A percentile compares a stretch with the other conserved stretches of the same genome.
Conservation (phyloP, 2,888 invertebrate species). For the Rotaria sp. region DNA sequence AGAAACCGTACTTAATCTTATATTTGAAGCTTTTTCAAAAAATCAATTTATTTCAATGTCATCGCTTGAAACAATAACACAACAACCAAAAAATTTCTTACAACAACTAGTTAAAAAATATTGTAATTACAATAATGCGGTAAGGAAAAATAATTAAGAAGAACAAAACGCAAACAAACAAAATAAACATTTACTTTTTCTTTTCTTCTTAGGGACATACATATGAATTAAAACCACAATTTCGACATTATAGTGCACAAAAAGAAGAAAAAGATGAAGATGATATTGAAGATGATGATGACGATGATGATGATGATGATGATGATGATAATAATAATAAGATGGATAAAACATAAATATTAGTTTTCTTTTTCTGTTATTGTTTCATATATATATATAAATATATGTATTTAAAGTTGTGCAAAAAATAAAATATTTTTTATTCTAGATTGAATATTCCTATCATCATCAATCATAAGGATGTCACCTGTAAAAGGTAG, state of each 20-base stretch:
- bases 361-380: neutral
- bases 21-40: neutral
- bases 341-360: neutral
- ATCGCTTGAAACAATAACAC: neutral
- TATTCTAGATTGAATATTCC: neutral
- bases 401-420: too few relatives aligned
- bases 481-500: slow-evolving; percentile 9
- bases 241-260: neutral
- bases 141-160: neutral
- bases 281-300: neutral
- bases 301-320: neutral
- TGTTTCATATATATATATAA: neutral
- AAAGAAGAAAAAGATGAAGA: neutral
- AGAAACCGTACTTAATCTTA: neutral
- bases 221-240: slow-evolving; percentile 12
- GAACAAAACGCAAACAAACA: too few relatives aligned
- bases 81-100: neutral
- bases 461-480: neutral
- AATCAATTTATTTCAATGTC: neutral
- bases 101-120: slow-evolving; percentile 1
- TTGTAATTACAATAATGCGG: neutral
- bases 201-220: neutral
- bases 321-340: neutral
- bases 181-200: neutral
- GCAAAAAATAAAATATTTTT: neutral